Conservation (phyloP, 2,888 invertebrate species). For the Cantharis nigra region DNA sequence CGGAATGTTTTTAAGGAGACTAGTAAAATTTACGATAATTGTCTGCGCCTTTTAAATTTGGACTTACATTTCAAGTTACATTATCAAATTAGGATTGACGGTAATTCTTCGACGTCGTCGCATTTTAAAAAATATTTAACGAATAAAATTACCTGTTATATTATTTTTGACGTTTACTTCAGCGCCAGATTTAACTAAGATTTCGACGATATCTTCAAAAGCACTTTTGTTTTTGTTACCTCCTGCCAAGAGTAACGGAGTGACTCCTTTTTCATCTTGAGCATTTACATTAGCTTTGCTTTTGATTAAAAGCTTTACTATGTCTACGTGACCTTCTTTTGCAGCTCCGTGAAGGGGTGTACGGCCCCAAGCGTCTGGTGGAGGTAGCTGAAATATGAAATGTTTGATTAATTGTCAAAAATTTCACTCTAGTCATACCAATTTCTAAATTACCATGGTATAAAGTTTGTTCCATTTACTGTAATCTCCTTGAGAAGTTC, state of each 20-base stretch:
- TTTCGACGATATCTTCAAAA: slow-evolving; percentile 49
- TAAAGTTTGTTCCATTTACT: slow-evolving; percentile 34
- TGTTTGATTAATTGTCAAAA: slow-evolving; percentile 18
- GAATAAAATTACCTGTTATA: slow-evolving; percentile 21
- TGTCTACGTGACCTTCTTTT: slow-evolving; percentile 47
- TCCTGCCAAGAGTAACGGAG: slow-evolving; percentile 53
- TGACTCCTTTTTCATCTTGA: slow-evolving; percentile 49
- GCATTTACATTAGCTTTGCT: slow-evolving; percentile 48
- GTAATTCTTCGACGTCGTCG: background rate
- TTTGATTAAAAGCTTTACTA: slow-evolving; percentile 47
- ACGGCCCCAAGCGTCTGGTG: slow-evolving; percentile 50
- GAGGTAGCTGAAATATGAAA: slow-evolving; percentile 42
- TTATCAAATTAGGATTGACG: background rate
- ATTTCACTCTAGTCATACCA: slow-evolving; percentile 5
- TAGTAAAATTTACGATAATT: background rate
- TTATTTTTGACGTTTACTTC: slow-evolving; percentile 39
- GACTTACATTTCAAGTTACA: background rate
- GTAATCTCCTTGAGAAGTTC: slow-evolving; percentile 30
- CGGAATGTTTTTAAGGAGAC: background rate
- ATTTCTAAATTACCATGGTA: slow-evolving; percentile 24
- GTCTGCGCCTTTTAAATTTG: background rate
- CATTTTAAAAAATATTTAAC: background rate
- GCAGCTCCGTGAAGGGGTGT: slow-evolving; percentile 53
- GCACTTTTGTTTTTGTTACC: slow-evolving; percentile 40
- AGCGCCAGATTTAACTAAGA: slow-evolving; percentile 47